Conservation (phyloP, 2,888 invertebrate species). For the Spilosoma lubricipeda region DNA sequence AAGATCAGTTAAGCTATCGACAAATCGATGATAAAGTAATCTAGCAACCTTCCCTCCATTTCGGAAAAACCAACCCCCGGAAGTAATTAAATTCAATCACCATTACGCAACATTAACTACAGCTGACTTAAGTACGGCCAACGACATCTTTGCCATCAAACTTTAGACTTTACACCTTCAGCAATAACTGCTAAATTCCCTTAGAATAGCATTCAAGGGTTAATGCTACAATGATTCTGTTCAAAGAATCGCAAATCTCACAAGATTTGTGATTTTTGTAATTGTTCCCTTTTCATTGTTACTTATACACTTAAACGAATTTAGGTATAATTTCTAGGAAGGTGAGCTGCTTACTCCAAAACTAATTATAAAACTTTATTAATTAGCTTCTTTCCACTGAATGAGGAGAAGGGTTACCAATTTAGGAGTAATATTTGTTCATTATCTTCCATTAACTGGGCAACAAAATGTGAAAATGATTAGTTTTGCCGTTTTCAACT, state of each 20-base stretch:
- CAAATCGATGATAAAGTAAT: conserved; percentile 44
- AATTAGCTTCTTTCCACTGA: background rate
- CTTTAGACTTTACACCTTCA: conserved; percentile 37
- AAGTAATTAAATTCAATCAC: conserved; percentile 69
- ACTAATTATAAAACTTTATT: background rate
- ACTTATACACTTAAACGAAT: background rate
- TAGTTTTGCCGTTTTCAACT: background rate
- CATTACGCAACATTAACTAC: conserved; percentile 64
- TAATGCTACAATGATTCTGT: conserved; percentile 21
- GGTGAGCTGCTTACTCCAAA: background rate
- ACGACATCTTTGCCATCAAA: conserved; percentile 26
- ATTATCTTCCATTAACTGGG: background rate
- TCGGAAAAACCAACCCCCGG: conserved; percentile 51
- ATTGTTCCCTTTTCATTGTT: background rate
- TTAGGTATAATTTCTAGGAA: background rate
- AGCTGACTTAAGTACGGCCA: conserved; percentile 49
- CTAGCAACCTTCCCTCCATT: conserved; percentile 38
- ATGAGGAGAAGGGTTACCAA: background rate
- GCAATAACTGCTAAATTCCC: conserved; percentile 37
- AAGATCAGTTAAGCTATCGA: background rate
- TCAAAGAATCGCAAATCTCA: conserved; percentile 37
- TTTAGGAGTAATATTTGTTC: background rate
- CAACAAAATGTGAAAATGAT: background rate
- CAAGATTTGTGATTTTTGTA: background rate
- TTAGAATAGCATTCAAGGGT: conserved; percentile 25